These are phyloP conservation scores for Canis aureus DNA, from an alignment of 2,113 vertebrate species.

Conservation along the genomic window DNA sequence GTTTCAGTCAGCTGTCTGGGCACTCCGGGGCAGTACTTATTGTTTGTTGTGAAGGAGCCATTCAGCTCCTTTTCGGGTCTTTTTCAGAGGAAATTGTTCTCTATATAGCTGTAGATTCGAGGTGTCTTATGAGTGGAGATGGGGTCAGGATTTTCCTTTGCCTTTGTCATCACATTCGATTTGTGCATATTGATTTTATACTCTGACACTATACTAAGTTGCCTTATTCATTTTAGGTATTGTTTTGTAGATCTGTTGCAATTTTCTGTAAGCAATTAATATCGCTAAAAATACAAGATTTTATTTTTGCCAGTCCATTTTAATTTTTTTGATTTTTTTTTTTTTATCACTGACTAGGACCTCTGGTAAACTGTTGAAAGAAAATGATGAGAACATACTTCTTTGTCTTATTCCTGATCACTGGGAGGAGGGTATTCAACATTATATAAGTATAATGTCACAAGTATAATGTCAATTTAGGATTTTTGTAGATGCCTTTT, in stretches of 20 bases:
- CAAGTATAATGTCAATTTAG: background rate
- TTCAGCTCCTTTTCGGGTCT: background rate
- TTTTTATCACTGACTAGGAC: background rate
- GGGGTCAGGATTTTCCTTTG: background rate
- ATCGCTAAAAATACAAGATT: background rate
- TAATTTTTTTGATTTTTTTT: background rate
- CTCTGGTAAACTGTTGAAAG: background rate
- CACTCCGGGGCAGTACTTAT: too few species aligned
- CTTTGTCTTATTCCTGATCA: background rate
- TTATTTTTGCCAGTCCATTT: background rate
- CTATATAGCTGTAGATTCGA: background rate
- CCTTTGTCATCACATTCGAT: background rate
- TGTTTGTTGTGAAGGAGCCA: background rate
- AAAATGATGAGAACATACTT: background rate
- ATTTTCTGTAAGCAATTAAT: background rate
- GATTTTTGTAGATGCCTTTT: background rate
- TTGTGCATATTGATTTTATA: background rate
- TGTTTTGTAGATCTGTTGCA: background rate
- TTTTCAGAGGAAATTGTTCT: background rate
- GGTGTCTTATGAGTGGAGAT: background rate
- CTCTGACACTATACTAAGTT: background rate
- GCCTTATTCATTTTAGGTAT: background rate
- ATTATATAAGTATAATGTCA: background rate
- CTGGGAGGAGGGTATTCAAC: background rate
- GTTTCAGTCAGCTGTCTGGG: background rate